Conservation (phyloP, 2,888 invertebrate species). For the Eupelmus urozonus region DNA sequence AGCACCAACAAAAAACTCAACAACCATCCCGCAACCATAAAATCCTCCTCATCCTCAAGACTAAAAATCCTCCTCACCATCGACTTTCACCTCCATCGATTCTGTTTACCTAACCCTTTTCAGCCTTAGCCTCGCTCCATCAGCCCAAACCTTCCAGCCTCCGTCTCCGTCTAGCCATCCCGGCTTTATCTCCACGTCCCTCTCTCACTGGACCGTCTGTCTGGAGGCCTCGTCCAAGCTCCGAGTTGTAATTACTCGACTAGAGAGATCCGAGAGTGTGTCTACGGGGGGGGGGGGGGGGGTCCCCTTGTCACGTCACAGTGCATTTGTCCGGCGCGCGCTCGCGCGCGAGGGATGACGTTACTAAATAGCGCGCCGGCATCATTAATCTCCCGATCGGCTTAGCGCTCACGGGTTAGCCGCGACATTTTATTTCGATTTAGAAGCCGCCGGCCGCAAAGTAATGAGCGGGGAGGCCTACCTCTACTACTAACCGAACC, state of each 20-base stretch:
- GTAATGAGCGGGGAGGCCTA: slow-evolving; percentile 42
- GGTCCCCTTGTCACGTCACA: slow-evolving; percentile 50
- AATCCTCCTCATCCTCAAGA: too few species aligned
- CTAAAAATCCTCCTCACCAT: too few species aligned
- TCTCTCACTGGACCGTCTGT: neutral
- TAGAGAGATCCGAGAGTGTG: too few species aligned
- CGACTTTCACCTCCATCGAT: neutral
- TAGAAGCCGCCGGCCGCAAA: slow-evolving; percentile 49
- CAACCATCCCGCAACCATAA: too few species aligned
- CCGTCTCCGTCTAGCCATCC: neutral
- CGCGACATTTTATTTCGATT: slow-evolving; percentile 65
- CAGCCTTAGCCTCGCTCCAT: neutral
- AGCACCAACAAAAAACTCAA: too few species aligned
- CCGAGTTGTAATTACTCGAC: slow-evolving; percentile 55
- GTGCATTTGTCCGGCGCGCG: slow-evolving; percentile 51
- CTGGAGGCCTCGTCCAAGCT: neutral
- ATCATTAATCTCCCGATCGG: slow-evolving; percentile 65
- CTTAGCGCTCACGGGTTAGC: slow-evolving; percentile 44
- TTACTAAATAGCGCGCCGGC: slow-evolving; percentile 55
- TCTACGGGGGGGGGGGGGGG: too few species aligned
- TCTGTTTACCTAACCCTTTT: neutral
- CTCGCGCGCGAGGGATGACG: slow-evolving; percentile 48
- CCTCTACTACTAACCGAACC: too few species aligned
- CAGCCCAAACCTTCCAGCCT: neutral
- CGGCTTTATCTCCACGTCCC: neutral